phyloP scores from a whole-genome alignment of 2,888 invertebrate genomes.

The Epirrita christyi region DNA sequence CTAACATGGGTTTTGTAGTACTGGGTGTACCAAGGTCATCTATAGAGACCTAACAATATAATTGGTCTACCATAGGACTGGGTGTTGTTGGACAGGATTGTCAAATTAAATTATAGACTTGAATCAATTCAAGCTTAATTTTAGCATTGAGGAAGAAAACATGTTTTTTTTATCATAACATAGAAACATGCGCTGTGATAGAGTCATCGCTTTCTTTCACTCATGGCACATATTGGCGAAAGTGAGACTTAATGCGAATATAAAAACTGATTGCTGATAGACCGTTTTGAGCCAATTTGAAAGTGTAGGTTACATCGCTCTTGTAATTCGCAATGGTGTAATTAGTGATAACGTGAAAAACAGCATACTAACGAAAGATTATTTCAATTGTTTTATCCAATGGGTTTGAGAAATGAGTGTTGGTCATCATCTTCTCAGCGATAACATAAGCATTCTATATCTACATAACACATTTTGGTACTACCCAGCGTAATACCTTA shows the following conservation, averaged over 20 bases:
- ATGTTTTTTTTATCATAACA: neutral
- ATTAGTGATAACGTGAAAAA: neutral
- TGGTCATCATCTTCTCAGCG: constrained; percentile 19
- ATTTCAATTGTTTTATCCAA: constrained; percentile 26
- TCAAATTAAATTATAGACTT: neutral
- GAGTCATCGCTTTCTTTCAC: constrained; percentile 19
- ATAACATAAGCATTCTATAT: constrained; percentile 38
- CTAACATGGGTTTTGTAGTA: constrained; percentile 69
- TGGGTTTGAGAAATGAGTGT: constrained; percentile 28
- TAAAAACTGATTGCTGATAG: neutral
- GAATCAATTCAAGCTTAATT: neutral
- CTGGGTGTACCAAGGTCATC: constrained; percentile 48
- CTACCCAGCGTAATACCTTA: constrained; percentile 71
- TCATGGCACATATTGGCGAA: constrained; percentile 24
- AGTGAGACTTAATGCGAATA: constrained; percentile 15
- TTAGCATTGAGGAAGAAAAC: neutral
- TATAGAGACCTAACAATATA: constrained; percentile 27
- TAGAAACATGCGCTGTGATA: neutral
- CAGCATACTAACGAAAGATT: neutral
- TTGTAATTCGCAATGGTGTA: neutral
- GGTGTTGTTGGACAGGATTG: constrained; percentile 2
- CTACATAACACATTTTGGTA: constrained; percentile 54
- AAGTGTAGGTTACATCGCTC: neutral
- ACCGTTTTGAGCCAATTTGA: constrained; percentile 6
- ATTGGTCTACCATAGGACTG: constrained; percentile 28